Evolutionary conservation across 1,140 invertebrate species (phyloP).

Genomic region (Bombus superbus): DNA sequence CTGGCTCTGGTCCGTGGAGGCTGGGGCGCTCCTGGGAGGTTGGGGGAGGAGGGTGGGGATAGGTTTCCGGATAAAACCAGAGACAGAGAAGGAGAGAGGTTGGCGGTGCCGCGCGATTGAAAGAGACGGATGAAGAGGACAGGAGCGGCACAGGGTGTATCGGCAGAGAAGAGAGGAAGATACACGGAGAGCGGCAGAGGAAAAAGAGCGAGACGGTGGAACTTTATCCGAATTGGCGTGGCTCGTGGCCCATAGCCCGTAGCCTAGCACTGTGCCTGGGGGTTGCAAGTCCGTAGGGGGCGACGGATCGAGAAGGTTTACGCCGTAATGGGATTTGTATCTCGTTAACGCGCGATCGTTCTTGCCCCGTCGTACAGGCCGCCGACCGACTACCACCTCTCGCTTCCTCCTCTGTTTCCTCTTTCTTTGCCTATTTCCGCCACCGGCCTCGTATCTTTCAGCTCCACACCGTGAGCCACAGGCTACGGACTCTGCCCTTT

Average conservation of each 20-base stretch:
- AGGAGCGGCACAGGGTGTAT: slow-evolving; percentile 37
- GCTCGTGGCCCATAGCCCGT: slow-evolving; percentile 78
- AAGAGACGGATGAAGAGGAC: slow-evolving; percentile 30
- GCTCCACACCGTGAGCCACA: neutral
- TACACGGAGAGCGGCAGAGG: neutral
- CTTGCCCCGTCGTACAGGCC: slow-evolving; percentile 78
- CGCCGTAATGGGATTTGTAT: slow-evolving; percentile 83
- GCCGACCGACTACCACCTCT: slow-evolving; percentile 69
- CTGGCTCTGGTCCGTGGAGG: slow-evolving; percentile 76
- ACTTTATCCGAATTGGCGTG: slow-evolving; percentile 81
- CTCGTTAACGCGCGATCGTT: slow-evolving; percentile 83
- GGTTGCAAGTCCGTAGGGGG: slow-evolving; percentile 79
- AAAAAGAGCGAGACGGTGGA: slow-evolving; percentile 51
- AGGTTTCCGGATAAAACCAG: slow-evolving; percentile 61
- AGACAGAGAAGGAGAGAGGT: slow-evolving; percentile 46
- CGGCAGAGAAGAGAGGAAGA: slow-evolving; percentile 11
- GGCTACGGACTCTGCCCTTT: slow-evolving; percentile 26
- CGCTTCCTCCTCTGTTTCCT: slow-evolving; percentile 25
- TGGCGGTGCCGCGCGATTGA: slow-evolving; percentile 20
- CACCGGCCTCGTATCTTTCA: slow-evolving; percentile 35
- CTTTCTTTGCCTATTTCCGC: slow-evolving; percentile 41
- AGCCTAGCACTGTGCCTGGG: slow-evolving; percentile 64
- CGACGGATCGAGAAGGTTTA: slow-evolving; percentile 82
- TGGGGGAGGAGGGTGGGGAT: slow-evolving; percentile 53
- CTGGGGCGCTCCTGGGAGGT: slow-evolving; percentile 60